Evolutionary conservation across 1,140 invertebrate species (phyloP), one percentile per base, ranked within the genome.

Genomic region (Acromyrmex heyeri): DNA sequence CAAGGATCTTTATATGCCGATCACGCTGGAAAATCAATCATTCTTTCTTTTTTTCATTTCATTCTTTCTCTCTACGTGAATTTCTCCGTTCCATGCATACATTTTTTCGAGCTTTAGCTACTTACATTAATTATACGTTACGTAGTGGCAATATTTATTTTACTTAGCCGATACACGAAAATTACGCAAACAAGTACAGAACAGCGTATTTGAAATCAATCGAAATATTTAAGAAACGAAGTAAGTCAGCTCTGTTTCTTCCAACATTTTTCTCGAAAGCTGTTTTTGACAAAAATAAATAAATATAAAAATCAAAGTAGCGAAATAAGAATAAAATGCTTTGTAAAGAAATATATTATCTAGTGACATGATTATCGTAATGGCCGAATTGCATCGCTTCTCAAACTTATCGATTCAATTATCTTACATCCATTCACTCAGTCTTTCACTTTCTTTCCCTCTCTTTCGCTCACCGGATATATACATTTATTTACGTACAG

Each of bases 401-500:
- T 73, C 24, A 59, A 59, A 73, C 61, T 48, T 21, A 21, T 12
- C 38, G 53, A 61, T 50, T 75, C 85, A 18, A 44, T 44, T 72
- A 21, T 61, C 21, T 44, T 24, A 64, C 14, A 65, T 10, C 27
- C 59, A 78, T 72, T 55, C 12, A 64, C 12, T 77, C 67, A 3
- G 30, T 8, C 61, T 81, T 67, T 27, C 67, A 0, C 76, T 69
- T 59, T 34, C 21, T 62, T 27, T 72, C 57, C 5, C 21, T 55
- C 38, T 50, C 24, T 48, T 27, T 48, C 77, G 57, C 30, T 82
- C 67, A 82, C 4, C 55, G 53, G 21, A 50, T 77, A 91, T 93
- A 90, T 93, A 92, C 91, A 93, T 90, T 83, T 92, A 93, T 38
- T 85, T 93, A 94, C 86, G 81, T 87, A 88, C 72, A 91, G 70